phyloP scores from a whole-genome alignment of 2,113 vertebrate species.

The Aspiorhynchus laticeps region DNA sequence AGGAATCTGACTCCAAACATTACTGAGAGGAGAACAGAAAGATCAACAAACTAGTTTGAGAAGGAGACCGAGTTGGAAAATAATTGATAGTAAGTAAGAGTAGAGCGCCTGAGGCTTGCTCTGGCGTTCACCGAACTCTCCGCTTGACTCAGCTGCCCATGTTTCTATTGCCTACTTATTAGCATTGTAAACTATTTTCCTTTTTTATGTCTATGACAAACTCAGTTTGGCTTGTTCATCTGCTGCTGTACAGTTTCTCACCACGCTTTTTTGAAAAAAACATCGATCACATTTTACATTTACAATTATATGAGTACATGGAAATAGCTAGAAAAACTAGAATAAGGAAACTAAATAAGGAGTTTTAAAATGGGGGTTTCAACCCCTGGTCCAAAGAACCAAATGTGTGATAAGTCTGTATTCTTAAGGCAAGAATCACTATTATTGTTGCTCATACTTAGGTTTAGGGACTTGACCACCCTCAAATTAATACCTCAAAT shows the following conservation, averaged over 20 bases:
- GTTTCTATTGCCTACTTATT: slow-evolving; percentile 7
- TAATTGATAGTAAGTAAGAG: slow-evolving; percentile 17
- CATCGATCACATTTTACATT: slow-evolving; percentile 3
- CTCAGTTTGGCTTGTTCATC: neutral
- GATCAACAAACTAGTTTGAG: neutral
- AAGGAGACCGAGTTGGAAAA: slow-evolving; percentile 8
- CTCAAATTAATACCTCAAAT: neutral
- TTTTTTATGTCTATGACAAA: neutral
- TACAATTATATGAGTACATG: neutral
- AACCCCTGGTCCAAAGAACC: neutral
- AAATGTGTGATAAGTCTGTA: neutral
- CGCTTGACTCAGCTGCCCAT: slow-evolving; percentile 13
- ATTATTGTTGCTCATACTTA: neutral
- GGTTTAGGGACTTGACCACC: neutral
- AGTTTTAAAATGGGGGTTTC: neutral
- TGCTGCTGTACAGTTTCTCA: slow-evolving; percentile 15
- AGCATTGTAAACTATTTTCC: neutral
- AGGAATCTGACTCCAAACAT: slow-evolving; percentile 22
- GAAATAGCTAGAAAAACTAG: neutral
- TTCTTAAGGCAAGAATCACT: neutral
- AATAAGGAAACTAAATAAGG: neutral
- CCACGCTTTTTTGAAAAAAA: neutral
- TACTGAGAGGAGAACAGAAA: neutral
- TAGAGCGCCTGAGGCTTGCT: slow-evolving; percentile 4
- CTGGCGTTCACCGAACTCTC: slow-evolving; percentile 27